A percentile compares a stretch with the other conserved stretches of the same genome.
Evolutionary conservation across 2,888 invertebrate species (phyloP).

Genomic region (Tortricodes alternella): DNA sequence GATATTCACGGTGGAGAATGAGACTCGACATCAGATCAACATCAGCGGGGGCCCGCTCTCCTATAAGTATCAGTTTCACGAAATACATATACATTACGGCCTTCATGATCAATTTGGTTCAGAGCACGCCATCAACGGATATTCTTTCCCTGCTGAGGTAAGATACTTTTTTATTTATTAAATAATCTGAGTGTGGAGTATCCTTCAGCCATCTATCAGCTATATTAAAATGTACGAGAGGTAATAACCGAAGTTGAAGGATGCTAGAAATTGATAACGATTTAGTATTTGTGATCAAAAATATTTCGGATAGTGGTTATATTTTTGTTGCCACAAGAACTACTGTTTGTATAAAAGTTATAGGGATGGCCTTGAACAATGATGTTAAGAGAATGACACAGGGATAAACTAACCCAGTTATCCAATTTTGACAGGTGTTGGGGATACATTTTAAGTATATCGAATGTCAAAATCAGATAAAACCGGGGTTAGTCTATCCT

Average conservation of each 20-base stretch:
- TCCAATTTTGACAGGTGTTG: too few species aligned
- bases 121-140: conserved; percentile 98
- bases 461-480: too few species aligned
- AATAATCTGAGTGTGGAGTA: neutral
- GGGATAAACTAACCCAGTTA: too few species aligned
- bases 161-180: conserved; percentile 44
- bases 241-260: neutral
- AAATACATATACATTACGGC: conserved; percentile 97
- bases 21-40: conserved; percentile 92
- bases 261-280: conserved; percentile 4
- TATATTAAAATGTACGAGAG: conserved; percentile 3
- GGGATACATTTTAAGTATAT: too few species aligned
- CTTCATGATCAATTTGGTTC: conserved; percentile 96
- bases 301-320: neutral
- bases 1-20: conserved; percentile 94
- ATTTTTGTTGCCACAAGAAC: neutral
- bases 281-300: neutral
- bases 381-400: too few species aligned
- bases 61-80: conserved; percentile 97
- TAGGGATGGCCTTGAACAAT: too few species aligned
- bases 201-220: neutral
- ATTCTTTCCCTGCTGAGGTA: conserved; percentile 99
- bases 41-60: conserved; percentile 98
- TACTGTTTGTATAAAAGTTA: neutral
- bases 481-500: too few species aligned